These are phyloP conservation scores for Papilio machaon DNA, from an alignment of 1,140 invertebrate genomes.

Conservation along the genomic window DNA sequence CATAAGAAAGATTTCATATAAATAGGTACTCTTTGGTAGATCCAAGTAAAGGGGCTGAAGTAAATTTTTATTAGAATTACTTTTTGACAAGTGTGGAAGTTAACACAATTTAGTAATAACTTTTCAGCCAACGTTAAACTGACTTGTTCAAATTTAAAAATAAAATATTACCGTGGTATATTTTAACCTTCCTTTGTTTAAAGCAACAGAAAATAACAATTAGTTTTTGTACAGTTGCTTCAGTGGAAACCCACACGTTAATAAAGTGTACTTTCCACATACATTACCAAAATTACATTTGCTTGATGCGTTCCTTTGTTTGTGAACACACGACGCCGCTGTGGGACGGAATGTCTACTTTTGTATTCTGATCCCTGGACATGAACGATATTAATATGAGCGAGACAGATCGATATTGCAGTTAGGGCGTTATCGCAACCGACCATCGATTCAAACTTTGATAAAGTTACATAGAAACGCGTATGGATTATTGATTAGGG, in stretches of 20 bases:
- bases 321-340: constrained; percentile 10
- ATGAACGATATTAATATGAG: constrained; percentile 23
- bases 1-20: no score
- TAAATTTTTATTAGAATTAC: no score
- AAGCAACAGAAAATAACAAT: no score
- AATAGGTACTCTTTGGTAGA: no score
- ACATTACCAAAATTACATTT: constrained; percentile 22
- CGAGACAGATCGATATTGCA: constrained; percentile 24
- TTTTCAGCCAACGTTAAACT: no score
- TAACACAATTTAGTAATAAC: no score
- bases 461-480: constrained; percentile 31
- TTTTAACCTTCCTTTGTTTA: no score
- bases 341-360: constrained; percentile 2
- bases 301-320: not conserved
- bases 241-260: not conserved
- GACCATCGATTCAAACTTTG: constrained; percentile 17
- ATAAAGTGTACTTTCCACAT: not conserved
- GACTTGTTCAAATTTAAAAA: no score
- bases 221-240: no score
- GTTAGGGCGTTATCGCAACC: constrained; percentile 5
- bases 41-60: no score
- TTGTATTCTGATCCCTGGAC: not conserved
- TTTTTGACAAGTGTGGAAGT: no score
- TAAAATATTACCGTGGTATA: no score
- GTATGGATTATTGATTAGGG: constrained; percentile 25